Conservation (phyloP, 1,140 invertebrate species). For the Drosophila ironensis region DNA sequence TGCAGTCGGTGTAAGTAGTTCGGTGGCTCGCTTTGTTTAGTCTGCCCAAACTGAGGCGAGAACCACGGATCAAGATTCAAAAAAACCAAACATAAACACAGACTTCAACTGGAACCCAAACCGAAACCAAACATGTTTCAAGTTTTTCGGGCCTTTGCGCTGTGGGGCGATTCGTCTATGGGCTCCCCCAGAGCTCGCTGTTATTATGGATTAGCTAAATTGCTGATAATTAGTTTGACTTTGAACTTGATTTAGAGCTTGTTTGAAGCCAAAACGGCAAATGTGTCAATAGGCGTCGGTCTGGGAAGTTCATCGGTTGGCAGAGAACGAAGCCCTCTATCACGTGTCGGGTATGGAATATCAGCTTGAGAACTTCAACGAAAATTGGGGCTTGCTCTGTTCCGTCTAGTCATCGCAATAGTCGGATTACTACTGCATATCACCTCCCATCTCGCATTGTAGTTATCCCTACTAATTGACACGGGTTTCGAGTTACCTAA, state of each 20-base stretch:
- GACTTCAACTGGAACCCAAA: not conserved
- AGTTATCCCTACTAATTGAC: no score
- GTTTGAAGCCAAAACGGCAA: constrained; percentile 46
- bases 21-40: constrained; percentile 31
- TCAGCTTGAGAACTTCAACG: not conserved
- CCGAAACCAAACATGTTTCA: constrained; percentile 54
- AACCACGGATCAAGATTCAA: not conserved
- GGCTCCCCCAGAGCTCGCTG: not conserved
- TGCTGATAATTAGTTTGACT: constrained; percentile 77
- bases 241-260: constrained; percentile 78
- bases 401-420: not conserved
- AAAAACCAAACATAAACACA: constrained; percentile 15
- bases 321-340: not conserved
- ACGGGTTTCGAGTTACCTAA: no score
- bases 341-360: not conserved
- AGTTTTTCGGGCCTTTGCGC: constrained; percentile 37
- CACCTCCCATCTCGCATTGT: not conserved
- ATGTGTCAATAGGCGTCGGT: constrained; percentile 35
- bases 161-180: not conserved
- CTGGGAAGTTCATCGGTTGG: not conserved
- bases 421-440: not conserved
- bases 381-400: not conserved
- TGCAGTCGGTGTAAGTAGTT: constrained; percentile 47
- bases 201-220: constrained; percentile 69
- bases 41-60: constrained; percentile 11